Percentiles rank a stretch among this genome's conserved stretches.
Evolutionary conservation across 2,797 vertebrate genomes (phyloP).

Genomic region (Lepilemur ruficaudatus): DNA sequence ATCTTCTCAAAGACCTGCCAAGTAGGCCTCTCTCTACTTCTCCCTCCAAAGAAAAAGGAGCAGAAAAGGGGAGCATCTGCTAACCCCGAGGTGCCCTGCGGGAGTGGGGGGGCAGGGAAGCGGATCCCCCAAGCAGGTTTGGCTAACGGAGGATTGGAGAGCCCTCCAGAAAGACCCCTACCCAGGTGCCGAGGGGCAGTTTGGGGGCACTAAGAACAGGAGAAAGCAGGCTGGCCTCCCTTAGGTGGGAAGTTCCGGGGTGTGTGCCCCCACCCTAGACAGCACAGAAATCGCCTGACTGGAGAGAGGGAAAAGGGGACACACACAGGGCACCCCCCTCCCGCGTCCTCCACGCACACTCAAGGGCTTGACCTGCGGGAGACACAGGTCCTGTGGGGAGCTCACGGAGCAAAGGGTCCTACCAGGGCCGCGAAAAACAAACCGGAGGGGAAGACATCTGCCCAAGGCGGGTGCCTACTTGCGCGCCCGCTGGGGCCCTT

Average conservation of each 20-base stretch:
- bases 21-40: not conserved
- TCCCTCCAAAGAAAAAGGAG: not conserved
- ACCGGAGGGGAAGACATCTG: not conserved
- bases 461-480: not conserved
- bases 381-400: not conserved
- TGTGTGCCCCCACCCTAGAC: not conserved
- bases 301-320: not conserved
- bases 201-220: too few species aligned
- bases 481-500: not conserved
- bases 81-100: not conserved
- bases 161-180: not conserved
- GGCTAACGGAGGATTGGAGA: not conserved
- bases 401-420: not conserved
- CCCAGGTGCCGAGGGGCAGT: not conserved
- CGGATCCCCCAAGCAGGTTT: not conserved
- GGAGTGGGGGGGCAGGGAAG: not conserved
- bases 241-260: not conserved
- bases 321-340: not conserved
- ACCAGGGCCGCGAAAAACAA: not conserved
- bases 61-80: not conserved
- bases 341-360: not conserved
- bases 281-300: not conserved
- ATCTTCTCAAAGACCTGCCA: not conserved
- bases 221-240: not conserved
- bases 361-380: not conserved